Evolutionary conservation across 1,140 invertebrate genomes (phyloP), one percentile per base, ranked within the genome.

Genomic region (Heterodera schachtii): DNA sequence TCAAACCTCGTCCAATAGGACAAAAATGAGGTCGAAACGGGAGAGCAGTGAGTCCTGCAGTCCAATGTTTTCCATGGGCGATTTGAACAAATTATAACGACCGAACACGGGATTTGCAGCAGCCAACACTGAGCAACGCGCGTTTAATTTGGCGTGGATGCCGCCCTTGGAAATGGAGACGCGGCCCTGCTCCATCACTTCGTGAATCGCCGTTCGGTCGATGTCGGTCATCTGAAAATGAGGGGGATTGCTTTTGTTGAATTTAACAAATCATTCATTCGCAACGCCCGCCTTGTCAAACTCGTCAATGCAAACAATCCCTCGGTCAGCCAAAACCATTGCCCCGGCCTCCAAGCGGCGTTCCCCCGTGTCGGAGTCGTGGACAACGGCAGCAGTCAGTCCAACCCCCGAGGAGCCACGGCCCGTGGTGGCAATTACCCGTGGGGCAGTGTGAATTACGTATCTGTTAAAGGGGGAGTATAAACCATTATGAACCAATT

Each of bases 31-130:
- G 93, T 99, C 98, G 91, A 99, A 99, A 93, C 98, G 95, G 16
- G 97, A 99, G 0, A 99, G 91, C 49, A 99, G 90, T 0, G 98
- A 99, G 92, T 99, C 98, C 91, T 99, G 97, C 31, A 97, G 90
- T 0, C 96, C 96, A 89, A 99, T 99, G 91, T 99, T 99, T 90
- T 99, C 97, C 97, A 99, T 99, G 0, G 98, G 98, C 0, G 96
- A 96, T 91, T 98, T 98, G 91, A 97, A 98, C 90, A 96, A 95
- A 92, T 99, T 95, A 88, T 99, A 99, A 87, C 95, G 93, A 84
- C 97, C 97, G 91, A 97, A 98, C 47, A 99, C 96, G n/a, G 98
- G 98, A 93, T 99, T 99, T 78, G 98, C 98, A 64, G 98, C 98
- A 16, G 97, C 97, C 64, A 99, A 91, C 13, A 99, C 98, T 13